Conservation (phyloP, 64 coral and sea anemone species). For the Montipora capricornis region DNA sequence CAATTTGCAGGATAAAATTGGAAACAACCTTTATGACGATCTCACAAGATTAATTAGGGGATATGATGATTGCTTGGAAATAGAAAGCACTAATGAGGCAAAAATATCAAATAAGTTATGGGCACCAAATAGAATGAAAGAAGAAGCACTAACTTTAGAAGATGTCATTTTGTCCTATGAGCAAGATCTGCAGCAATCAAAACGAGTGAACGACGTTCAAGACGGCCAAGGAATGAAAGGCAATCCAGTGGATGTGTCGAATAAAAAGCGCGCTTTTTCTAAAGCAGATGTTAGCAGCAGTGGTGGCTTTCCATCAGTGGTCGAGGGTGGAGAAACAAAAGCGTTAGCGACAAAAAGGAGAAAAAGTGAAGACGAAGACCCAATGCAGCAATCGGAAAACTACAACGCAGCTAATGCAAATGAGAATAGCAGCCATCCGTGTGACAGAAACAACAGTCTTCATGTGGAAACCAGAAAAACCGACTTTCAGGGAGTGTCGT, state of each 20-base stretch:
- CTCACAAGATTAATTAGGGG: neutral
- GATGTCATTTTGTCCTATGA: conserved; percentile 17
- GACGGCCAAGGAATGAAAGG: neutral
- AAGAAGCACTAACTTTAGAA: conserved; percentile 13
- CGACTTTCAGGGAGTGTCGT: neutral
- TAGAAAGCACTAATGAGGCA: neutral
- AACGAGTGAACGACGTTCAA: neutral
- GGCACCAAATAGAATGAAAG: conserved; percentile 8
- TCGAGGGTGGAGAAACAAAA: neutral
- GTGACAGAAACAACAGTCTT: conserved; percentile 6
- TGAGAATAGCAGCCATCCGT: neutral
- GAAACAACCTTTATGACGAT: conserved; percentile 8
- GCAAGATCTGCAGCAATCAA: neutral
- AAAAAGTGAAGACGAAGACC: neutral
- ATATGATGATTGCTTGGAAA: neutral
- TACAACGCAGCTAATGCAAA: neutral
- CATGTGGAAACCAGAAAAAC: neutral
- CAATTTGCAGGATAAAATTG: conserved; percentile 34
- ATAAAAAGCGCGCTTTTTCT: neutral
- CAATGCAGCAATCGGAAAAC: neutral
- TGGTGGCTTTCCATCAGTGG: neutral
- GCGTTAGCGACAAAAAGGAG: neutral
- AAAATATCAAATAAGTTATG: neutral
- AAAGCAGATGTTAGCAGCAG: neutral
- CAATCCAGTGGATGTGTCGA: neutral